These are phyloP conservation scores for Montipora capricornis DNA, from an alignment of 64 coral and sea anemone species.

Conservation along the genomic window DNA sequence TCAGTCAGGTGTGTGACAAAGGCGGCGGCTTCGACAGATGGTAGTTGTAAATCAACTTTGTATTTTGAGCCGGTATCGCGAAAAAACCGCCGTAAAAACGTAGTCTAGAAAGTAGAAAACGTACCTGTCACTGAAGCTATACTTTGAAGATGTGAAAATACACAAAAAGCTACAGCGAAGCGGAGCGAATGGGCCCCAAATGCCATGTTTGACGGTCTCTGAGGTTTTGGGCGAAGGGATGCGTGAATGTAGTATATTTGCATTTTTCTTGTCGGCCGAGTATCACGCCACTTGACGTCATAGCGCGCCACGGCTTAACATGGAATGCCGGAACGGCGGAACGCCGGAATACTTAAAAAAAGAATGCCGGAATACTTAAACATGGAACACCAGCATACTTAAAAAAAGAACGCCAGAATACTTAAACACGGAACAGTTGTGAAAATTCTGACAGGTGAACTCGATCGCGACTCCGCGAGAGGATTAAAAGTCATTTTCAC, in stretches of 20 bases:
- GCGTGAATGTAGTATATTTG: neutral
- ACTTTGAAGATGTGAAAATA: neutral
- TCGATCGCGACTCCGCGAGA: too few relatives aligned
- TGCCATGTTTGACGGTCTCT: neutral
- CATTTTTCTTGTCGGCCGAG: neutral
- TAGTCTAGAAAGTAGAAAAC: neutral
- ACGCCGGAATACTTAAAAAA: too few relatives aligned
- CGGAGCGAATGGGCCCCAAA: neutral
- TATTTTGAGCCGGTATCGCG: conserved; percentile 5
- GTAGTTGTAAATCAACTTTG: neutral
- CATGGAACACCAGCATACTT: too few relatives aligned
- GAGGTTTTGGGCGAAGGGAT: neutral
- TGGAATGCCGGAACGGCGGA: too few relatives aligned
- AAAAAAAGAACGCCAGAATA: too few relatives aligned
- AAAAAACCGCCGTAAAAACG: neutral
- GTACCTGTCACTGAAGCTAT: conserved; percentile 4
- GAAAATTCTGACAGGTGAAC: too few relatives aligned
- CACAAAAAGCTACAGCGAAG: neutral
- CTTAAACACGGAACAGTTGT: too few relatives aligned
- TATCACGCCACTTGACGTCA: conserved; percentile 88
- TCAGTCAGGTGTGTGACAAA: conserved; percentile 11
- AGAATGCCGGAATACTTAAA: too few relatives aligned
- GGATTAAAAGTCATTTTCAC: too few relatives aligned
- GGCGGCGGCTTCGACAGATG: neutral
- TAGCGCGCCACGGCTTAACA: conserved; percentile 6